phyloP scores from a whole-genome alignment of 2,113 vertebrate genomes.

The Lethenteron camtschaticum region DNA sequence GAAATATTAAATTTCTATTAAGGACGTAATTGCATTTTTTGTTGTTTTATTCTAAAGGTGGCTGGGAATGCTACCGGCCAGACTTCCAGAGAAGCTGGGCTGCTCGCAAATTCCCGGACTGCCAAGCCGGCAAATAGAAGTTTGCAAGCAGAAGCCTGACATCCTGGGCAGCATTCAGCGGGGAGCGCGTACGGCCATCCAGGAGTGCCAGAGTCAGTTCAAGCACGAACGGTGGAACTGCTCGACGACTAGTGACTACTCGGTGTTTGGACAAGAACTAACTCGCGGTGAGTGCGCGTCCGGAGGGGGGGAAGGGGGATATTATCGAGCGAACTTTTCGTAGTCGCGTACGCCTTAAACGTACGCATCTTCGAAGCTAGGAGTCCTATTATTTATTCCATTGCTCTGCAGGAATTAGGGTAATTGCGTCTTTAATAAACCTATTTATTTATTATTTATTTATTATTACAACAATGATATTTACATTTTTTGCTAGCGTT shows the following conservation, averaged over 20 bases:
- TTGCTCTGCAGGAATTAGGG: too few species aligned
- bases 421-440: too few species aligned
- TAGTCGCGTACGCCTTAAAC: too few species aligned
- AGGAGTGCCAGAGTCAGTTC: slow-evolving; percentile 67
- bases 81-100: slow-evolving; percentile 34
- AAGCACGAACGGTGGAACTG: slow-evolving; percentile 79
- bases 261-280: slow-evolving; percentile 41
- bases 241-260: slow-evolving; percentile 18
- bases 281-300: slow-evolving; percentile 43
- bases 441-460: too few species aligned
- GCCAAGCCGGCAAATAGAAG: slow-evolving; percentile 40
- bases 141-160: slow-evolving; percentile 50
- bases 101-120: slow-evolving; percentile 34
- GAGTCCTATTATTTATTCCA: too few species aligned
- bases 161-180: slow-evolving; percentile 52
- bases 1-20: too few species aligned
- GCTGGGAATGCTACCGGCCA: slow-evolving; percentile 46
- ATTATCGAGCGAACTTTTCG: too few species aligned
- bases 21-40: slow-evolving; percentile 2
- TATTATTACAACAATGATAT: too few species aligned
- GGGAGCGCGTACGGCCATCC: slow-evolving; percentile 50
- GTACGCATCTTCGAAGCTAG: too few species aligned
- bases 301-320: too few species aligned
- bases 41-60: slow-evolving; percentile 26
- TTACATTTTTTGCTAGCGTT: too few species aligned